Evolutionary conservation across 2,888 invertebrate genomes (phyloP).

Genomic region (Pyrgus malvae): DNA sequence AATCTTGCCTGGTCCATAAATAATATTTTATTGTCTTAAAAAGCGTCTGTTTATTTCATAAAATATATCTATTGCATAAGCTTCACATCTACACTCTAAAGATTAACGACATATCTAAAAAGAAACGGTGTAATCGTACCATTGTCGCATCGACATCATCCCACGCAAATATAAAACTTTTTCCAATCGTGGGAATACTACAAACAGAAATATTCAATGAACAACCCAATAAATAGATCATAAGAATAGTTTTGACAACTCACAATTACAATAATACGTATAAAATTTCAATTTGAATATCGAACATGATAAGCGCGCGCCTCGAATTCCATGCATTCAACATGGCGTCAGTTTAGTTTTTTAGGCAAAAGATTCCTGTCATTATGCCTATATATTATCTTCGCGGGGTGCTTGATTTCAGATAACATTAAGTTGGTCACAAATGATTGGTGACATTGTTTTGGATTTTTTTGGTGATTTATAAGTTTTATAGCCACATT

Average conservation of each 20-base stretch:
- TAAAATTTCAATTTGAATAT: conserved; percentile 48
- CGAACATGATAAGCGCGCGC: conserved; percentile 53
- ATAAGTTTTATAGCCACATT: conserved; percentile 18
- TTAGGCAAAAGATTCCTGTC: conserved; percentile 62
- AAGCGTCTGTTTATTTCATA: not conserved
- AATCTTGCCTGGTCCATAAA: too few relatives aligned
- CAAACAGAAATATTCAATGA: conserved; percentile 27
- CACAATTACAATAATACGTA: conserved; percentile 36
- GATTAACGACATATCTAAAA: conserved; percentile 34
- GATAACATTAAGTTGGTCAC: conserved; percentile 51
- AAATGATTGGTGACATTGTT: conserved; percentile 35
- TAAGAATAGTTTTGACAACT: conserved; percentile 34
- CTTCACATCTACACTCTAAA: conserved; percentile 18
- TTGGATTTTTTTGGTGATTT: conserved; percentile 12
- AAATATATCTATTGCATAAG: not conserved
- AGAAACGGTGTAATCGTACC: conserved; percentile 32
- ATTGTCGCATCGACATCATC: conserved; percentile 35
- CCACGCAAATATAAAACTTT: conserved; percentile 35
- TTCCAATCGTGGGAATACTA: conserved; percentile 29
- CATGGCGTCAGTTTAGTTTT: conserved; percentile 56
- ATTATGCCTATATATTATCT: conserved; percentile 66
- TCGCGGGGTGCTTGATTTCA: conserved; percentile 60
- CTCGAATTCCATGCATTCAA: conserved; percentile 62
- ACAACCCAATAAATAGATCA: conserved; percentile 37
- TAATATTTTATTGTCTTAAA: not conserved